phyloP scores from a whole-genome alignment of 2,113 vertebrate genomes.

The Lepus timidus region DNA sequence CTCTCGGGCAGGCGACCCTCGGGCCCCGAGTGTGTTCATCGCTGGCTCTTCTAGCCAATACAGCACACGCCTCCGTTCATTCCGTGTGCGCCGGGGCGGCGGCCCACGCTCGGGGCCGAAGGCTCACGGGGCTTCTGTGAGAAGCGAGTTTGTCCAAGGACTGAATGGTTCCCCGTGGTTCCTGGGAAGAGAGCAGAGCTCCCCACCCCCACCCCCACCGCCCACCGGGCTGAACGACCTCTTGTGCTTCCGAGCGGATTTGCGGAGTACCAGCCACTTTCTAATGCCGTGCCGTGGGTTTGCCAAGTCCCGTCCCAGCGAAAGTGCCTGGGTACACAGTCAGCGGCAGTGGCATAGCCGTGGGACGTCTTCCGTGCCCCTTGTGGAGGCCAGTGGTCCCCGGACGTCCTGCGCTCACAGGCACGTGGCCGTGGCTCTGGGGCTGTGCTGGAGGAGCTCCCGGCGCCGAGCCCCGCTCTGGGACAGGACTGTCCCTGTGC shows the following conservation, averaged over 20 bases:
- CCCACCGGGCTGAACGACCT: fast-evolving
- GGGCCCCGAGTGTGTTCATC: not conserved
- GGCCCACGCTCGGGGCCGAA: not conserved
- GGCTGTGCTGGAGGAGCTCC: no score
- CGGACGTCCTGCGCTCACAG: no score
- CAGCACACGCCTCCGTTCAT: fast-evolving
- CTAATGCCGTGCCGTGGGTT: fast-evolving
- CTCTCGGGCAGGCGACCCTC: no score
- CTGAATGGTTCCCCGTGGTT: not conserved
- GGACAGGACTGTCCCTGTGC: no score
- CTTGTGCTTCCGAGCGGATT: no score
- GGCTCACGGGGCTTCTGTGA: no score
- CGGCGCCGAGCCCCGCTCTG: no score
- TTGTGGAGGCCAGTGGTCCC: no score
- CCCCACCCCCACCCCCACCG: no score
- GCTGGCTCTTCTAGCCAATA: not conserved
- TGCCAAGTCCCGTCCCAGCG: not conserved
- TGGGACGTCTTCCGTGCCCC: no score
- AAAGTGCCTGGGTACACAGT: not conserved
- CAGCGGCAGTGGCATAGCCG: no score
- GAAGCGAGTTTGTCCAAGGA: not conserved
- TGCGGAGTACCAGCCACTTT: not conserved
- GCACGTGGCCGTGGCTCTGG: no score
- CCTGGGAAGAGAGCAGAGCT: not conserved
- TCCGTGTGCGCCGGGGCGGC: not conserved